Evolutionary conservation across 2,888 invertebrate genomes (phyloP).

Genomic region (Sinhomidia bicolor): DNA sequence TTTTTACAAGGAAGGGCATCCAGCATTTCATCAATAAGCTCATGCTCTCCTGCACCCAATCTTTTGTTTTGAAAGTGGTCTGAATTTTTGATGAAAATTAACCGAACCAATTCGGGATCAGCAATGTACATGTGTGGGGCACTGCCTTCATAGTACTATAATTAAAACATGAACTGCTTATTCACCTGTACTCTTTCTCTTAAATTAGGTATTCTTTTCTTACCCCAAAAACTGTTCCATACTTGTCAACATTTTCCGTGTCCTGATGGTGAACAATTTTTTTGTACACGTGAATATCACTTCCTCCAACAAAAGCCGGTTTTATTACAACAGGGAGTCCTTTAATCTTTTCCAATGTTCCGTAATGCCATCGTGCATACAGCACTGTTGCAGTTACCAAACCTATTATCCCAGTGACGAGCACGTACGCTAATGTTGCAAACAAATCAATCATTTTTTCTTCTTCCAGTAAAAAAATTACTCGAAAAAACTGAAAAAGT

Average conservation of each 20-base stretch:
- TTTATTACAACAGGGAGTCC: conserved; percentile 69
- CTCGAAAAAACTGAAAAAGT: too few species aligned
- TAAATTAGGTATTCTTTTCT: too few species aligned
- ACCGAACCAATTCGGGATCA: conserved; percentile 63
- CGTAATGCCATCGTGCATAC: conserved; percentile 74
- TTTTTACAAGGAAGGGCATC: conserved; percentile 70
- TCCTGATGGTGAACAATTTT: conserved; percentile 70
- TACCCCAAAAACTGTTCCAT: conserved; percentile 75
- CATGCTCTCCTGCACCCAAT: conserved; percentile 57
- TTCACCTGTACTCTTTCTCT: too few species aligned
- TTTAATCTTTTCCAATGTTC: conserved; percentile 70
- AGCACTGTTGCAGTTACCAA: conserved; percentile 55
- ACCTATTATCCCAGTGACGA: conserved; percentile 57
- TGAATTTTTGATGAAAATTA: conserved; percentile 74
- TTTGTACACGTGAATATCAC: conserved; percentile 67
- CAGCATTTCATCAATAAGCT: conserved; percentile 71
- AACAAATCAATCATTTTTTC: background rate
- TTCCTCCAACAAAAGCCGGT: conserved; percentile 72
- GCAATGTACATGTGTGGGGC: conserved; percentile 57
- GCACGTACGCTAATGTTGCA: background rate
- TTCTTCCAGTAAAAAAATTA: too few species aligned
- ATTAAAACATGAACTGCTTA: too few species aligned
- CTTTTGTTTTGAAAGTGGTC: conserved; percentile 72
- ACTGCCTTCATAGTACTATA: conserved; percentile 68
- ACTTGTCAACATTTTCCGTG: conserved; percentile 61